A percentile compares a stretch with the other conserved stretches of the same genome.
These are phyloP conservation scores for Enteromius fasciolatus DNA, from an alignment of 2,797 vertebrate species.

Conservation along the genomic window DNA sequence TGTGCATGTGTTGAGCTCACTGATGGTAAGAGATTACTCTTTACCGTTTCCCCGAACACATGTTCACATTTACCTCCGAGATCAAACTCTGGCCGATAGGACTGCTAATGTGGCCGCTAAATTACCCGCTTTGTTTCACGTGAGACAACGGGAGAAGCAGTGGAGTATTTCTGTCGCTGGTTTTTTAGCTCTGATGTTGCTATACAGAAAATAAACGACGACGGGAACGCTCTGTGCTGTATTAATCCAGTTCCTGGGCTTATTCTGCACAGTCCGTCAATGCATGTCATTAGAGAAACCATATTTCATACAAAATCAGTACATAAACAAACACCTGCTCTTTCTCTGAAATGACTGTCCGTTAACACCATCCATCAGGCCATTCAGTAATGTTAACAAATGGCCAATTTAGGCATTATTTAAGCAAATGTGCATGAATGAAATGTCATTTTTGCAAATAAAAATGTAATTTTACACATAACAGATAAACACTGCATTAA, in stretches of 20 bases:
- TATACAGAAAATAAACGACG: conserved; percentile 14
- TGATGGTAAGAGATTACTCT: conserved; percentile 51
- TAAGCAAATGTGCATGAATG: not conserved
- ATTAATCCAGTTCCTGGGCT: not conserved
- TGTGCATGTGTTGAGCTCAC: conserved; percentile 50
- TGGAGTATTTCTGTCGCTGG: conserved; percentile 5
- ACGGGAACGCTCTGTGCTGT: not conserved
- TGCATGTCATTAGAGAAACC: not conserved
- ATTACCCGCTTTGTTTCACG: conserved; percentile 14
- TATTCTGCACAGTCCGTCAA: not conserved
- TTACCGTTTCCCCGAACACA: conserved; percentile 54
- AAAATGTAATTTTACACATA: not conserved
- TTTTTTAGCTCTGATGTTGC: conserved; percentile 21
- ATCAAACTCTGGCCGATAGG: conserved; percentile 36
- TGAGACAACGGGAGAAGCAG: not conserved
- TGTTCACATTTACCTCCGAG: conserved; percentile 46
- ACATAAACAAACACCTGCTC: too few species aligned
- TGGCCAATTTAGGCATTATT: not conserved
- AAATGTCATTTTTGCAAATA: not conserved
- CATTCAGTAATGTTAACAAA: not conserved
- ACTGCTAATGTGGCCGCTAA: conserved; percentile 18
- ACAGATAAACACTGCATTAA: not conserved
- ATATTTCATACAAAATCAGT: not conserved
- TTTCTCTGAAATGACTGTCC: not conserved
- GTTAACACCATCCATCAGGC: too few species aligned